Base-by-base conservation (phyloP, 2,888 invertebrate species). In the Dicranocentrus wangi region DNA sequence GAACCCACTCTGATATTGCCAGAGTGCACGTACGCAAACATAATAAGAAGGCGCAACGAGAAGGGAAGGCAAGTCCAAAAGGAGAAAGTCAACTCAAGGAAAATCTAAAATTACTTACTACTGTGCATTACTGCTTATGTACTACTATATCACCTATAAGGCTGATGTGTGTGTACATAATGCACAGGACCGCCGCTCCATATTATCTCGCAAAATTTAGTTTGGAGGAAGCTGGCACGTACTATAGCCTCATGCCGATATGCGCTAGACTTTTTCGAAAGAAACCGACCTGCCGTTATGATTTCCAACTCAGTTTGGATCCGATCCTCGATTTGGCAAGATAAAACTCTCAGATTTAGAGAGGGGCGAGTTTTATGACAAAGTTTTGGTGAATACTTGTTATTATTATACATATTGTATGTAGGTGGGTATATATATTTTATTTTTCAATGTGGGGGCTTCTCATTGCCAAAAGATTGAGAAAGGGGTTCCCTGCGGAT, bases 71-170 rank as follows among this genome's bases (percentile, higher is more conserved):
- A 39, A 71, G 42, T 25, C 27, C 61, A 10, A 17, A 17, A 69
- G 73, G 75, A 75, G 75, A 75, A 75, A 75, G 75, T 75, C 75
- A 75, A 66, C 25, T 75, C 66, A 75, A 66, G 75, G 66, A 66
- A 73, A 75, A 58, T 75, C 75, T 75, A 66, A 75, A 75, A 75
- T 75, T 75, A 75, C 58, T n/a, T n/a, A n/a, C n/a, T n/a, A n/a
- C n/a, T n/a, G n/a, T n/a, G n/a, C n/a, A n/a, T n/a, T n/a, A n/a
- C n/a, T n/a, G n/a, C n/a, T n/a, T n/a, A n/a, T n/a, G n/a, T n/a
- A 5, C 53, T 43, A 60, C 32, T 32, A 32, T 17, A 47, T 17
- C 13, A 7, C 39, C 8, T 39, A 13, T 8, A 39, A 13, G 7
- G 39, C 8, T 39, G 39, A 13, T 13, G 39, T 39, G 39, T 39